Evolutionary conservation across 2,113 vertebrate species (phyloP).

Genomic region (Caranx melampygus): DNA sequence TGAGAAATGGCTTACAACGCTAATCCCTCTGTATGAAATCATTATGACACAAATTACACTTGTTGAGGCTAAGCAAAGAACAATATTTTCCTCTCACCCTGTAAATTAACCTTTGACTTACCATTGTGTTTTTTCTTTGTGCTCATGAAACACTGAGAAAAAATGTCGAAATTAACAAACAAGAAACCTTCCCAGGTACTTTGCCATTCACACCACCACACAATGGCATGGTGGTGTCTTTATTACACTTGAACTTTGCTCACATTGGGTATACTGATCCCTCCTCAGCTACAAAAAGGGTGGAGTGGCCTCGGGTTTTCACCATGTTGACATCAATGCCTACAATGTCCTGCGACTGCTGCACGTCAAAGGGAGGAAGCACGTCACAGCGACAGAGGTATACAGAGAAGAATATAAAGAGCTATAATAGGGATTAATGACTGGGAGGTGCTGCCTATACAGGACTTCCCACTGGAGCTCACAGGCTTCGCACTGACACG

Average conservation of each 20-base stretch:
- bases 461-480: constrained; percentile 41
- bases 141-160: background rate
- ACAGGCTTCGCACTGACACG: constrained; percentile 30
- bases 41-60: constrained; percentile 48
- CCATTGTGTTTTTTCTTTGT: background rate
- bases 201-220: background rate
- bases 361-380: constrained; percentile 90
- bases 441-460: background rate
- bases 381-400: constrained; percentile 90
- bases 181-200: background rate
- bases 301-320: constrained; percentile 90
- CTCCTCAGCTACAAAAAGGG: constrained; percentile 92
- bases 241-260: constrained; percentile 69
- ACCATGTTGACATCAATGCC: constrained; percentile 90
- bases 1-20: constrained; percentile 37
- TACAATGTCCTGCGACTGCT: constrained; percentile 90
- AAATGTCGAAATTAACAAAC: constrained; percentile 1
- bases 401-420: constrained; percentile 14
- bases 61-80: constrained; percentile 30
- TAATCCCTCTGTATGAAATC: constrained; percentile 55
- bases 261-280: constrained; percentile 7
- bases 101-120: constrained; percentile 18
- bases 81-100: constrained; percentile 8
- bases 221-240: constrained; percentile 36
- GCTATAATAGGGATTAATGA: constrained; percentile 10